Base-by-base conservation (phyloP, 2,797 vertebrate genomes). In the Poeciliopsis presidionis region DNA sequence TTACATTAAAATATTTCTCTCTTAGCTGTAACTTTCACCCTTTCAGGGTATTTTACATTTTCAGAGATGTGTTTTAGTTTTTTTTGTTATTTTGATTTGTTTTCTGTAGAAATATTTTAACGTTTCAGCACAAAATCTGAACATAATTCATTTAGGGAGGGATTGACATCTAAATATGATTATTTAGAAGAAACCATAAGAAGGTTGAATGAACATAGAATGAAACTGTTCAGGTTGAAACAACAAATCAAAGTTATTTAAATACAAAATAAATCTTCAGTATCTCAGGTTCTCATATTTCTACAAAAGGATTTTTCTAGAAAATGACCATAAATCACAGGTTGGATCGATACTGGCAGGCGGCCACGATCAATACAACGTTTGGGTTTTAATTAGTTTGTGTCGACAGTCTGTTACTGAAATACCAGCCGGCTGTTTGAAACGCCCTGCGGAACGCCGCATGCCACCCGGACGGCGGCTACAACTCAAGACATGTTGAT, bases 351-450 rank as follows among this genome's bases (percentile, higher is more conserved):
- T 97, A 92, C 93, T 86, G 92, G 93, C 87, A 93, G 90, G 90
- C 93, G 93, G 84, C 96, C 96, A 93, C 96, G 96, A 98, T 98
- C 97, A 97, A 98, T 98, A 97, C 94, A 86, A 95, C 95, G 96
- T 98, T 98, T 97, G 97, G 96, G 97, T 98, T 98, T 97, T 97
- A 98, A 98, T 98, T 97, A 97, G 97, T 97, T 97, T 96, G 92
- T 96, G 96, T 96, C 95, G 85, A 93, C 89, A 89, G 91, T 91
- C 90, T 92, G 90, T 91, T 91, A 93, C 95, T 95, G 96, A 97
- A 97, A 97, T 97, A 97, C 95, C 96, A 96, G 96, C 97, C 92
- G 91, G 90, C 45, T 76, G 82, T 81, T 82, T 89, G 95, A 97
- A 97, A 96, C 96, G 87, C 95, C 94, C 83, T 86, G 92, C 93